phyloP scores from a whole-genome alignment of 2,797 vertebrate species.

The Brachyrhaphis roseni region DNA sequence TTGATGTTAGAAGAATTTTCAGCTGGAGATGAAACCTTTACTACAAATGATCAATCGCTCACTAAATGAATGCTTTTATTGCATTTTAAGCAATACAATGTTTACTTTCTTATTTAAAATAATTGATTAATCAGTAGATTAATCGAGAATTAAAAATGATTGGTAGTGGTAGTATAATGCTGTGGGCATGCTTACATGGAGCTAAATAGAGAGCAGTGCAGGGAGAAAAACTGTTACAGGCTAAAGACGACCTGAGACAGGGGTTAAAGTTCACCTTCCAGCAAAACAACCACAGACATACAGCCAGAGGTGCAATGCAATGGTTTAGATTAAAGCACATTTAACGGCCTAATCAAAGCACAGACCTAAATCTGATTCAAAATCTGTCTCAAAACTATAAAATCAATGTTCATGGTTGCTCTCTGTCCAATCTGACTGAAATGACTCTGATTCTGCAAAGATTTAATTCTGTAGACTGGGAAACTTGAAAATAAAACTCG shows the following conservation, averaged over 20 bases:
- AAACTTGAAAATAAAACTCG: background rate
- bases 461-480: background rate
- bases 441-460: background rate
- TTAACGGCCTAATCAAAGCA: background rate
- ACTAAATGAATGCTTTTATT: no score
- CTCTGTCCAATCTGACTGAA: background rate
- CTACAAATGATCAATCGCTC: no score
- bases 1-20: no score
- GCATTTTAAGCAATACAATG: no score
- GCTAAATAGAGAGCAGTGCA: no score
- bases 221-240: background rate
- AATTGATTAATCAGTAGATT: no score
- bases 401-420: background rate
- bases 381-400: background rate
- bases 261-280: no score
- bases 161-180: background rate
- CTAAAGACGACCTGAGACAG: background rate
- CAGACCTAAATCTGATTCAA: background rate
- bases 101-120: no score
- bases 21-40: no score
- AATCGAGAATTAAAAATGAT: no score
- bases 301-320: background rate
- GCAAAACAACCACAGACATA: background rate
- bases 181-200: no score
- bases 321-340: background rate